A percentile compares a stretch with the other conserved stretches of the same genome.
phyloP scores from a whole-genome alignment of 2,797 vertebrate genomes.

The Bovichtus diacanthus region DNA sequence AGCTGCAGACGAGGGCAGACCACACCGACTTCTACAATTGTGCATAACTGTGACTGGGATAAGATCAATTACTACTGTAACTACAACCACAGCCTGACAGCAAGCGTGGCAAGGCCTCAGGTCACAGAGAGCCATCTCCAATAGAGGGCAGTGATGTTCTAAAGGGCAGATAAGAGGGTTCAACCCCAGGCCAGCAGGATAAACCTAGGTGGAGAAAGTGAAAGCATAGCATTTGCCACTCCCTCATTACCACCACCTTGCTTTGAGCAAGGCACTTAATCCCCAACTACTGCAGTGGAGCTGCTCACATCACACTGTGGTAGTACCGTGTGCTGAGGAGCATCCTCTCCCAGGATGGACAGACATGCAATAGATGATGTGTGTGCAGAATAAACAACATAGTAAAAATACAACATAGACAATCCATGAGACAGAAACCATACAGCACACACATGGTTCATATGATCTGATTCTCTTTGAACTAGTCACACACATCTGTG shows the following conservation, averaged over 20 bases:
- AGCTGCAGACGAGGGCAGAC: slow-evolving; percentile 4
- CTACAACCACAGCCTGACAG: not conserved
- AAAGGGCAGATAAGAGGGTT: not conserved
- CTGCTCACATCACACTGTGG: not conserved
- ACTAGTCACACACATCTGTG: too few species aligned
- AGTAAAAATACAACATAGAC: too few species aligned
- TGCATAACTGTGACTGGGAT: not conserved
- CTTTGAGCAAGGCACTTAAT: not conserved
- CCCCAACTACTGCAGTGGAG: not conserved
- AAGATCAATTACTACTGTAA: not conserved
- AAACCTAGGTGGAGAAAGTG: not conserved
- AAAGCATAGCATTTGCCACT: not conserved
- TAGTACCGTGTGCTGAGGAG: too few species aligned
- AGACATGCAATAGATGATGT: too few species aligned
- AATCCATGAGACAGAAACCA: too few species aligned
- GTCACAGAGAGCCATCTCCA: not conserved
- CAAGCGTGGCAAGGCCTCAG: not conserved
- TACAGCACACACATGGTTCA: too few species aligned
- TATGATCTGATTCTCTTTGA: too few species aligned
- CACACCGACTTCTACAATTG: not conserved
- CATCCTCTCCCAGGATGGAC: too few species aligned
- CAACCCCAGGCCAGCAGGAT: too few species aligned
- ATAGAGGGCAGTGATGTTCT: slow-evolving; percentile 12
- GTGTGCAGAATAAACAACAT: too few species aligned
- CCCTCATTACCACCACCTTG: not conserved